phyloP scores from a whole-genome alignment of 2,888 invertebrate genomes.

The Ennomos erosarius region DNA sequence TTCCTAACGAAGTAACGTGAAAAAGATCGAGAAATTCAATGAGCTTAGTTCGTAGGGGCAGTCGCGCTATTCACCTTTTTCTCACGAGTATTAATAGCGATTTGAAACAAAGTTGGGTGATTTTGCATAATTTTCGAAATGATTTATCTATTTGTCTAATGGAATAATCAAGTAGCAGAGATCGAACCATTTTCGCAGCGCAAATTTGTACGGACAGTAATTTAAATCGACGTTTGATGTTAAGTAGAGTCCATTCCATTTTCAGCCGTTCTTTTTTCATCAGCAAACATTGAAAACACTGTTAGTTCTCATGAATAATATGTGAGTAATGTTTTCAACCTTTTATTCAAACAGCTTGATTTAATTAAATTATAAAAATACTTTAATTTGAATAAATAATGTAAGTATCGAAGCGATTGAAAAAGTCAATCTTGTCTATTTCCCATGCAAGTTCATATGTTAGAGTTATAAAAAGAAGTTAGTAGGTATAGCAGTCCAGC shows the following conservation, averaged over 20 bases:
- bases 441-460: constrained; percentile 28
- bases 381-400: constrained; percentile 7
- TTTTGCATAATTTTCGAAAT: constrained; percentile 67
- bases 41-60: constrained; percentile 41
- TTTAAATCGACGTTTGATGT: constrained; percentile 34
- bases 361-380: constrained; percentile 1
- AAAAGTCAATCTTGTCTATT: constrained; percentile 17
- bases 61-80: constrained; percentile 59
- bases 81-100: constrained; percentile 70
- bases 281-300: constrained; percentile 4
- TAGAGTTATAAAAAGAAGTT: constrained; percentile 34
- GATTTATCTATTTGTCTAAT: constrained; percentile 61
- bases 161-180: constrained; percentile 57
- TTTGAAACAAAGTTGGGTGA: constrained; percentile 67
- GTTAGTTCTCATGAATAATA: constrained; percentile 8
- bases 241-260: constrained; percentile 13
- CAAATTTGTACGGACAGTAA: constrained; percentile 28
- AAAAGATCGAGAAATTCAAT: constrained; percentile 47
- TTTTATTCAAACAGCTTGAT: not conserved
- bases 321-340: constrained; percentile 7
- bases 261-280: constrained; percentile 8
- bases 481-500: constrained; percentile 23
- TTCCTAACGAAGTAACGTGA: constrained; percentile 47
- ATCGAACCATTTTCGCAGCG: constrained; percentile 39
- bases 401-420: not conserved